Conservation (phyloP, 2,113 vertebrate species). For the Takifugu bimaculatus region DNA sequence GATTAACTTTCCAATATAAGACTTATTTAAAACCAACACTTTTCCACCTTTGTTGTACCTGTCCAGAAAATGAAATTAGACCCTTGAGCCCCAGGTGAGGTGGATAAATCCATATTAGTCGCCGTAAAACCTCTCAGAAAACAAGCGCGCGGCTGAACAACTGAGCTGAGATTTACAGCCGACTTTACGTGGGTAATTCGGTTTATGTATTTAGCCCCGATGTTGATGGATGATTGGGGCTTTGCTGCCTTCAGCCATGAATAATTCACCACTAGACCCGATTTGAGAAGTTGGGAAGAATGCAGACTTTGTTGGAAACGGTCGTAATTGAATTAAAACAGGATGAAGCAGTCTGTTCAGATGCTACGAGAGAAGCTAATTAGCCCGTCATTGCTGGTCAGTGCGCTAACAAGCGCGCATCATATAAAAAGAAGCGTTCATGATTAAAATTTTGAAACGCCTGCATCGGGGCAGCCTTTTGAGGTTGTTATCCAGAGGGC, state of each 20-base stretch:
- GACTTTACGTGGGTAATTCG: slow-evolving; percentile 32
- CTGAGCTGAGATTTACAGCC: slow-evolving; percentile 42
- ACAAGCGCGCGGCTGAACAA: slow-evolving; percentile 23
- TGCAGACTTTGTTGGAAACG: slow-evolving; percentile 25
- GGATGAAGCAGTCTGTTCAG: slow-evolving; percentile 21
- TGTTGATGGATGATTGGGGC: slow-evolving; percentile 50
- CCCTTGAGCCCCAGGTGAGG: slow-evolving; percentile 19
- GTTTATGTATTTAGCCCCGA: slow-evolving; percentile 52
- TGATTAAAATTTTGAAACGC: background rate
- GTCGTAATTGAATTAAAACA: slow-evolving; percentile 41
- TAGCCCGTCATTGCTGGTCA: slow-evolving; percentile 12
- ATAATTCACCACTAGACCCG: slow-evolving; percentile 43
- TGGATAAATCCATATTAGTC: slow-evolving; percentile 28
- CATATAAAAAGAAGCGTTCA: slow-evolving; percentile 1
- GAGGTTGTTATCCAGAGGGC: background rate
- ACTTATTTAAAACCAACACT: slow-evolving; percentile 14
- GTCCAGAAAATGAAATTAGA: slow-evolving; percentile 29
- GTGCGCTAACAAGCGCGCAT: slow-evolving; percentile 7
- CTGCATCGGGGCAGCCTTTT: background rate
- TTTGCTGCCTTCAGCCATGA: slow-evolving; percentile 36
- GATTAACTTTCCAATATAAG: slow-evolving; percentile 25
- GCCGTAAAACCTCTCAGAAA: slow-evolving; percentile 9
- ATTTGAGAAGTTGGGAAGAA: slow-evolving; percentile 38
- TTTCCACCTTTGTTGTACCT: slow-evolving; percentile 10
- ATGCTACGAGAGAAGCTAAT: slow-evolving; percentile 7